A percentile compares a stretch with the other conserved stretches of the same genome.
Evolutionary conservation across 2,888 invertebrate genomes (phyloP).

Genomic region (Criorhina ranunculi): DNA sequence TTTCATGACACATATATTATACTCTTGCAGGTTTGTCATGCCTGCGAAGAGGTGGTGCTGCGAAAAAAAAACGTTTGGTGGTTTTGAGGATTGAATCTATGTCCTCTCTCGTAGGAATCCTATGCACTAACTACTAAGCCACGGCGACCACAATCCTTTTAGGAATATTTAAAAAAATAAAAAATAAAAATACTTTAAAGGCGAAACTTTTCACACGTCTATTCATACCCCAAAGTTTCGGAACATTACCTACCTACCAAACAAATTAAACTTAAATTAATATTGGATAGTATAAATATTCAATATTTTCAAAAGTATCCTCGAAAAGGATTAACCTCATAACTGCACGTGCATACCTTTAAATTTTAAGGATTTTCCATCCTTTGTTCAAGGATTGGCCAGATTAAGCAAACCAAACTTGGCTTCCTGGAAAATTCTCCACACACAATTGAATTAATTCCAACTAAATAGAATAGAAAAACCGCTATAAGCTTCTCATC

Average conservation of each 20-base stretch:
- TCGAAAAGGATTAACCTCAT: neutral
- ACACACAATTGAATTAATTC: slow-evolving; percentile 55
- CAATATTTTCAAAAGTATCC: neutral
- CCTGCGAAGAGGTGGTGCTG: no score
- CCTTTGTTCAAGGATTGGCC: neutral
- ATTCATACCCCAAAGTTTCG: no score
- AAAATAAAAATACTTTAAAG: no score
- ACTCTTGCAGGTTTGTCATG: no score
- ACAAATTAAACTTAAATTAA: neutral
- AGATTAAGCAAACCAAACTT: slow-evolving; percentile 9
- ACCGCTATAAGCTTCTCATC: slow-evolving; percentile 54
- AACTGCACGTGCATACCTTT: neutral
- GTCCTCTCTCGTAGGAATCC: no score
- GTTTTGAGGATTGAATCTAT: no score
- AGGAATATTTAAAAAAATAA: no score
- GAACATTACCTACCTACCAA: neutral
- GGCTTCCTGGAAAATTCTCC: slow-evolving; percentile 22
- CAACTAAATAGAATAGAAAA: slow-evolving; percentile 39
- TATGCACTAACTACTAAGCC: no score
- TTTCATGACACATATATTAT: no score
- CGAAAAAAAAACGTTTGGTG: no score
- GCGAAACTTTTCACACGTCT: no score
- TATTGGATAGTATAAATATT: neutral
- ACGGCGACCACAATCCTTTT: no score
- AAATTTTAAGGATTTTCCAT: neutral